Evolutionary conservation across 2,113 vertebrate genomes (phyloP).

Genomic region (Nansenia antarctica): DNA sequence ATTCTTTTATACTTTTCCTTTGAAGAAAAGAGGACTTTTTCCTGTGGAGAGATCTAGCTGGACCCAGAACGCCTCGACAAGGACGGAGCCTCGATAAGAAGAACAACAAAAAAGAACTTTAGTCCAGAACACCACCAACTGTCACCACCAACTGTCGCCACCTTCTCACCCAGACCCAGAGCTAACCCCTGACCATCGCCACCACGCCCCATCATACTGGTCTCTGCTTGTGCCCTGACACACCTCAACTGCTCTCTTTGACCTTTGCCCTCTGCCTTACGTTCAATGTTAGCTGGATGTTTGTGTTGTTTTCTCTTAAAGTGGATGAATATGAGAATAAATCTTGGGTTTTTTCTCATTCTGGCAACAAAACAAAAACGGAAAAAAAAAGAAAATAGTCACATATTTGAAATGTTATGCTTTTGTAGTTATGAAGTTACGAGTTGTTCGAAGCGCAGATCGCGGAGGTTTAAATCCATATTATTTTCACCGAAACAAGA

Average conservation of each 20-base stretch:
- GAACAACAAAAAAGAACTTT: constrained; percentile 27
- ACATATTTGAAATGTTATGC: background rate
- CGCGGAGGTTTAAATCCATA: too few relatives aligned
- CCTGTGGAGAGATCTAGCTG: constrained; percentile 42
- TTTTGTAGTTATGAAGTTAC: too few relatives aligned
- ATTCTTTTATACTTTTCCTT: constrained; percentile 35
- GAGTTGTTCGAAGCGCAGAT: too few relatives aligned
- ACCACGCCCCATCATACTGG: background rate
- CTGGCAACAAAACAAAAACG: too few relatives aligned
- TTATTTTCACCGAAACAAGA: too few relatives aligned
- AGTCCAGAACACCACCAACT: constrained; percentile 17
- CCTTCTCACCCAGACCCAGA: background rate
- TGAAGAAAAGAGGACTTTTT: constrained; percentile 56
- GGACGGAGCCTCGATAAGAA: constrained; percentile 35
- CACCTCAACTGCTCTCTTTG: too few relatives aligned
- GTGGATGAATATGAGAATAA: constrained; percentile 4
- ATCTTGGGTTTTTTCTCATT: constrained; percentile 8
- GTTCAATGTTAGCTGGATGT: constrained; percentile 9
- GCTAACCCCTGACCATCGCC: constrained; percentile 5
- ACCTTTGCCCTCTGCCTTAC: constrained; percentile 23
- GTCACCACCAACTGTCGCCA: background rate
- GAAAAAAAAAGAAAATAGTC: background rate
- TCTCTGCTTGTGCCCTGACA: constrained; percentile 15
- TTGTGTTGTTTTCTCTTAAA: constrained; percentile 12
- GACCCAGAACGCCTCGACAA: constrained; percentile 32